Base-by-base conservation (phyloP, 2,797 vertebrate species). In the Tadarida brasiliensis region DNA sequence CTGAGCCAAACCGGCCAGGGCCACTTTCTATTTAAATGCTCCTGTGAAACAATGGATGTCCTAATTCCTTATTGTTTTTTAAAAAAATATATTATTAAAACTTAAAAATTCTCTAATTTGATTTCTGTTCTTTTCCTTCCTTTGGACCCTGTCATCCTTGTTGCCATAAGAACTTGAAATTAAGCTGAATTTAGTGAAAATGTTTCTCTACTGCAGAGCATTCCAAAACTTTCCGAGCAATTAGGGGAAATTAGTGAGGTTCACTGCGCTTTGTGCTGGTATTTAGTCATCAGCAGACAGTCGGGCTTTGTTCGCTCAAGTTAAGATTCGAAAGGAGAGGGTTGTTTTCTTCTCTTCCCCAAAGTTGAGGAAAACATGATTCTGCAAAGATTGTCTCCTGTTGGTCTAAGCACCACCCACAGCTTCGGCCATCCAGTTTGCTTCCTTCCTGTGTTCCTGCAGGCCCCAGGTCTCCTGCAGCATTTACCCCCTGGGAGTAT, bases 231-330 rank as follows among this genome's bases (percentile, higher is more conserved):
- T 96, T 80, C 73, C 93, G 85, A 57, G 84, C 87, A 97, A 95
- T 97, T 97, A 97, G 84, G 87, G 93, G 7, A 78, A 80, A 87
- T 93, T 90, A 97, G 94, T 97, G 97, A 97, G 96, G 28, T 86
- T 93, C 70, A 33, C 33, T 70, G 67, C 15, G 2, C 35, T 57
- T 47, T 5, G 67, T 88, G 92, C 67, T 94, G 92, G 90, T 39
- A 22, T 22, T 28, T 33, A 56, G 67, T 94, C 76, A 94, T 28
- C 22, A 7, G 74, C 26, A 59, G 89, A 86, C 89, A 88, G 77
- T 5, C 47, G 5, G 82, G 33, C 74, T 92, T 86, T 35, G 63
- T 83, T 77, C 80, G 85, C 19, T 44, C n/a, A 3, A 39, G 63
- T 44, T n/a, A 47, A 47, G 33, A 4, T 78, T 74, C 74, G 91